These are phyloP conservation scores for Vicugna pacos DNA, from an alignment of 2,113 vertebrate species.

Conservation along the genomic window DNA sequence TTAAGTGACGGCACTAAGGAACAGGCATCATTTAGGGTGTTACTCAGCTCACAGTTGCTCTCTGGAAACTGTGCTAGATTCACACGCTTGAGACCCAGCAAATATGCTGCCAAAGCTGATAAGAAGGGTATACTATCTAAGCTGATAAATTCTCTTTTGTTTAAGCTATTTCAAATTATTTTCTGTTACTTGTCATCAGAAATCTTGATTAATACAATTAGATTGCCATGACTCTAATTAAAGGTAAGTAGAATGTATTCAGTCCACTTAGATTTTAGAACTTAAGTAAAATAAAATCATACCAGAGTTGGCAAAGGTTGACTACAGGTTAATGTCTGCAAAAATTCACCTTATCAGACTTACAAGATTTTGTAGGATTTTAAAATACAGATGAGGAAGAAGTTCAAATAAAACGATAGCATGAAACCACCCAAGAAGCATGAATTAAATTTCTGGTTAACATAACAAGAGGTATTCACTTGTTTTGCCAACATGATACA, in stretches of 20 bases:
- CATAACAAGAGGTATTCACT: slow-evolving; percentile 17
- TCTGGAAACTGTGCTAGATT: neutral
- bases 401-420: slow-evolving; percentile 26
- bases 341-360: neutral
- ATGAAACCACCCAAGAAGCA: neutral
- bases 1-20: neutral
- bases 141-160: neutral
- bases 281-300: slow-evolving; percentile 48
- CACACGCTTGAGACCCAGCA: neutral
- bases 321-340: neutral
- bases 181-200: slow-evolving; percentile 45
- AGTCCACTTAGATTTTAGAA: slow-evolving; percentile 8
- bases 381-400: slow-evolving; percentile 7
- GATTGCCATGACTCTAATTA: neutral
- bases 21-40: neutral
- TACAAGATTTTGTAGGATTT: neutral
- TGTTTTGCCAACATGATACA: slow-evolving; percentile 5
- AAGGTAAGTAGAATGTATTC: neutral
- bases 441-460: slow-evolving; percentile 51
- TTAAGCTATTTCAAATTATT: slow-evolving; percentile 49
- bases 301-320: neutral
- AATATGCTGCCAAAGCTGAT: neutral
- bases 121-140: neutral
- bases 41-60: neutral
- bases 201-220: slow-evolving; percentile 12